Evolutionary conservation across 2,797 vertebrate species (phyloP).

Genomic region (Acanthornis magna): DNA sequence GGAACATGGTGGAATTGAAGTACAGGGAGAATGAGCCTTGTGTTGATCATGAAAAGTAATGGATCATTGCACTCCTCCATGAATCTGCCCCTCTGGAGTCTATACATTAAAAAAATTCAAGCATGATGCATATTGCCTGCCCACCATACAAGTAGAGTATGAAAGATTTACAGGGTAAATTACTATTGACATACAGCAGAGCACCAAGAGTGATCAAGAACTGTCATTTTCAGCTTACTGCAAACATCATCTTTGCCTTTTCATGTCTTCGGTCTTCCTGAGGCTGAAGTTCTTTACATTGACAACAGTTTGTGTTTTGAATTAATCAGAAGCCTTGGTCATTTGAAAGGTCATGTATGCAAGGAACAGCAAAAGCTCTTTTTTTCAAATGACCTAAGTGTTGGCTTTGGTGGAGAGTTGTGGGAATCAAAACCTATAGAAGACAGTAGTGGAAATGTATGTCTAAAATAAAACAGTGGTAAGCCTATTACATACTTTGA

Average conservation of each 20-base stretch:
- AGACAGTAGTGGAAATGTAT: not conserved
- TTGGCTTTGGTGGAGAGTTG: not conserved
- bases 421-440: not conserved
- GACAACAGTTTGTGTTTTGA: not conserved
- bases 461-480: not conserved
- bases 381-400: not conserved
- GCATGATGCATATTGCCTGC: not conserved
- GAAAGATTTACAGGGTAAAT: not conserved
- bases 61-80: not conserved
- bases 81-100: not conserved
- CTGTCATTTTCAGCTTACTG: not conserved
- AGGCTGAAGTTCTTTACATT: slow-evolving; percentile 14
- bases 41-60: not conserved
- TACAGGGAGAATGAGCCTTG: not conserved
- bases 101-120: not conserved
- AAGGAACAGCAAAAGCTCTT: not conserved
- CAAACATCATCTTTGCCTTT: slow-evolving; percentile 2
- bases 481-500: not conserved
- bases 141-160: not conserved
- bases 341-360: slow-evolving; percentile 18
- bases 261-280: slow-evolving; percentile 5
- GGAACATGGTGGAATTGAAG: not conserved
- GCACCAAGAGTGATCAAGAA: not conserved
- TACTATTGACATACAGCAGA: not conserved
- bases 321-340: not conserved